A percentile compares a stretch with the other conserved stretches of the same genome.
Conservation (phyloP, 1,140 invertebrate species). For the Odontomachus brunneus region DNA sequence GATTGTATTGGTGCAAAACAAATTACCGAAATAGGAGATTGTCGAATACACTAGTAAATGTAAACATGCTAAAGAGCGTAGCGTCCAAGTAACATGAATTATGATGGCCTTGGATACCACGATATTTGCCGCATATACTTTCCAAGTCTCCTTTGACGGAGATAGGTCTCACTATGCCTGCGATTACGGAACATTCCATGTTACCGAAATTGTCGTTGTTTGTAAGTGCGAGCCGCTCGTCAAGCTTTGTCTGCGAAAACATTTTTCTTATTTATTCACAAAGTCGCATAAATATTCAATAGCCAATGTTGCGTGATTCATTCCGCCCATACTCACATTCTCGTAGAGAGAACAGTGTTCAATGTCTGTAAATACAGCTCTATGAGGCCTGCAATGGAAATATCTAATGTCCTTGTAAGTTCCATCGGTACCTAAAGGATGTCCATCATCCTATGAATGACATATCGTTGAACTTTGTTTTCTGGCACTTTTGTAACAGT, state of each 20-base stretch:
- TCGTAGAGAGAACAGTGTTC: constrained; percentile 92
- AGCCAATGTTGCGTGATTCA: constrained; percentile 74
- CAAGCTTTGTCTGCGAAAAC: constrained; percentile 67
- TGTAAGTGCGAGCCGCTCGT: constrained; percentile 65
- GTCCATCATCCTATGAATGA: constrained; percentile 86
- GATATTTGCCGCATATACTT: constrained; percentile 90
- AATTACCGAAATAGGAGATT: constrained; percentile 92
- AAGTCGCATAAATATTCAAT: constrained; percentile 56
- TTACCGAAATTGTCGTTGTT: constrained; percentile 85
- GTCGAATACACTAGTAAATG: constrained; percentile 97
- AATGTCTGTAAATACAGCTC: constrained; percentile 92
- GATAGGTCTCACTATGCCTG: constrained; percentile 92
- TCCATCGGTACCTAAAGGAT: constrained; percentile 90
- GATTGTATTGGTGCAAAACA: background rate
- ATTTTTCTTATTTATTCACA: constrained; percentile 72
- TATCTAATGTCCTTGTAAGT: constrained; percentile 89
- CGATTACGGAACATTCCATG: constrained; percentile 91
- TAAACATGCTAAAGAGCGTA: constrained; percentile 98
- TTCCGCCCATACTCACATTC: constrained; percentile 88
- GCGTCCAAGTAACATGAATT: constrained; percentile 99
- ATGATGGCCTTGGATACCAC: constrained; percentile 98
- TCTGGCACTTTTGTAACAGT: background rate
- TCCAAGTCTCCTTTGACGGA: constrained; percentile 88
- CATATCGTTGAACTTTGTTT: background rate
- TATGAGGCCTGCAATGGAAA: constrained; percentile 90